Evolutionary conservation across 2,888 invertebrate species (phyloP).

Genomic region (Epirrhoe tristata): DNA sequence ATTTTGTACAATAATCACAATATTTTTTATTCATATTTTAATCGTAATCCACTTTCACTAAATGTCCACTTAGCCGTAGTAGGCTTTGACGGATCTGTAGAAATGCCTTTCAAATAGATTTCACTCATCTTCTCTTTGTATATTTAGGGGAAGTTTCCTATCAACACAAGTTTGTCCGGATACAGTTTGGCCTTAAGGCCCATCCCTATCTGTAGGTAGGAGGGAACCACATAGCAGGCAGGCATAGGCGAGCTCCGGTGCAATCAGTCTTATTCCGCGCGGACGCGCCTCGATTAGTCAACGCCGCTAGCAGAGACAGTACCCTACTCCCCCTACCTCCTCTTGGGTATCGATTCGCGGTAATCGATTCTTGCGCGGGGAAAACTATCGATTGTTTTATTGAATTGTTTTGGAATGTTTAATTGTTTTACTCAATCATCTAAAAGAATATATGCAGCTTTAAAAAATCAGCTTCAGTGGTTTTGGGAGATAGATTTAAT

Average conservation of each 20-base stretch:
- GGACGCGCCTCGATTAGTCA: slow-evolving; percentile 84
- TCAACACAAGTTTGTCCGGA: not conserved
- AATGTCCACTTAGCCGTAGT: too few species aligned
- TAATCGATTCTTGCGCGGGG: slow-evolving; percentile 76
- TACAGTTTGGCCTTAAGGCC: not conserved
- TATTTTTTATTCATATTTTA: too few species aligned
- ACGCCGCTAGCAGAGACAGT: slow-evolving; percentile 83
- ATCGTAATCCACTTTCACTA: too few species aligned
- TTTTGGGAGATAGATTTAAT: not conserved
- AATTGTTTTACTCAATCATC: not conserved
- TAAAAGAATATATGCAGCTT: too few species aligned
- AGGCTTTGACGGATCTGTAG: too few species aligned
- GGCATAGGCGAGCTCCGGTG: slow-evolving; percentile 78
- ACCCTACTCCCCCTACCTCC: slow-evolving; percentile 67
- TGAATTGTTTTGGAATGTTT: slow-evolving; percentile 40
- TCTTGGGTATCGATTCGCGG: slow-evolving; percentile 75
- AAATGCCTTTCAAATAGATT: too few species aligned
- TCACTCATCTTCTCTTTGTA: not conserved
- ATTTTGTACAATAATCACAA: too few species aligned
- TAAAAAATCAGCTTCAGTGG: not conserved
- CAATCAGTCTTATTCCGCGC: slow-evolving; percentile 85
- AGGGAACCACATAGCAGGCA: slow-evolving; percentile 77
- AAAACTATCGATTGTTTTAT: slow-evolving; percentile 71
- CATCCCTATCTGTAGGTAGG: slow-evolving; percentile 62
- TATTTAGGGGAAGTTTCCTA: not conserved